phyloP scores from a whole-genome alignment of 2,113 vertebrate species.

The Otus sunia region DNA sequence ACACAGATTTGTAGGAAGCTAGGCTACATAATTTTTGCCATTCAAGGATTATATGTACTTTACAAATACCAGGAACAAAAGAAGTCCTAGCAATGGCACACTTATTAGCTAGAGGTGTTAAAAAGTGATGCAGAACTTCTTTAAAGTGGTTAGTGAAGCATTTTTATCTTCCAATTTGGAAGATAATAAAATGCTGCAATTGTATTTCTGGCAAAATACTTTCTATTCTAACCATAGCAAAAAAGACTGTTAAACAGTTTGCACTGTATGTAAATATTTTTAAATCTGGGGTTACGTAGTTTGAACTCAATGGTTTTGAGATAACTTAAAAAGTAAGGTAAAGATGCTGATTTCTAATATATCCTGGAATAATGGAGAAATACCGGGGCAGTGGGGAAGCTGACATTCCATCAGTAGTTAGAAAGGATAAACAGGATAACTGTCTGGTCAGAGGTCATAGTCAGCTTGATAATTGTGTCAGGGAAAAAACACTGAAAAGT shows the following conservation, averaged over 20 bases:
- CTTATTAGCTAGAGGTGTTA: background rate
- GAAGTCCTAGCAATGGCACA: background rate
- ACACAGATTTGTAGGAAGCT: background rate
- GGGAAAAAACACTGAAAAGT: background rate
- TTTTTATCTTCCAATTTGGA: background rate
- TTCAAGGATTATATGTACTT: background rate
- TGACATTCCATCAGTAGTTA: background rate
- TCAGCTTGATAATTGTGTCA: background rate
- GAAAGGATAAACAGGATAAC: conserved; percentile 13
- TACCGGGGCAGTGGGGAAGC: background rate
- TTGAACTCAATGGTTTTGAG: background rate
- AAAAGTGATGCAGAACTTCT: background rate
- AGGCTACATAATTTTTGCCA: background rate
- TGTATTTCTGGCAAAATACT: background rate
- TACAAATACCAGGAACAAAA: background rate
- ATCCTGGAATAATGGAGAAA: background rate
- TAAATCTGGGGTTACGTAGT: background rate
- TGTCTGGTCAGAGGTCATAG: background rate
- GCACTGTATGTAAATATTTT: background rate
- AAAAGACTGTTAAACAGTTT: background rate
- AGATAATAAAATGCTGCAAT: background rate
- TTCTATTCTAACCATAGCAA: background rate
- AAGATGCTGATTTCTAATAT: background rate
- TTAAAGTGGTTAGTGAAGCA: background rate
- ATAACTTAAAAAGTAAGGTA: background rate